These are phyloP conservation scores for Drosophila testacea DNA, from an alignment of 2,888 invertebrate species.

Conservation along the genomic window DNA sequence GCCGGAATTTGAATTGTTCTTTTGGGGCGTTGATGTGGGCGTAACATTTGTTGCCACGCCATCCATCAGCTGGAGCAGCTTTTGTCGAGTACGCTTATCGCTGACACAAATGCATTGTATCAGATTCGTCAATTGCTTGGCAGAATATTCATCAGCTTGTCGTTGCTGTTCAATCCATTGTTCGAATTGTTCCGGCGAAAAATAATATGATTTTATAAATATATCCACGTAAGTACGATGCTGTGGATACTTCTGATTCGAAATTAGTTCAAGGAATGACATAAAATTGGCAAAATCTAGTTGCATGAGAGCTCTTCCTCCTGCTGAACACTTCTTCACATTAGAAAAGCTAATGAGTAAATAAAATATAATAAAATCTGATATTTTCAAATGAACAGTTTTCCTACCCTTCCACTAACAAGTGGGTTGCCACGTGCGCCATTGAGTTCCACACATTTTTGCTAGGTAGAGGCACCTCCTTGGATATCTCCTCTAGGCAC, in stretches of 20 bases:
- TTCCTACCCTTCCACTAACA: slow-evolving; percentile 94
- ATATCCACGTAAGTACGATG: slow-evolving; percentile 96
- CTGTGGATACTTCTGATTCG: slow-evolving; percentile 93
- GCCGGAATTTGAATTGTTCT: slow-evolving; percentile 38
- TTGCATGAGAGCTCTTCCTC: slow-evolving; percentile 98
- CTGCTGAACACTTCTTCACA: slow-evolving; percentile 97
- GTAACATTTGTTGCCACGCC: slow-evolving; percentile 61
- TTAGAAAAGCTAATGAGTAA: slow-evolving; percentile 89
- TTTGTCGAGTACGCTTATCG: slow-evolving; percentile 94
- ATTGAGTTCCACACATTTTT: slow-evolving; percentile 94
- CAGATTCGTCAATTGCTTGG: slow-evolving; percentile 93
- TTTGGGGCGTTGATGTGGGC: slow-evolving; percentile 66
- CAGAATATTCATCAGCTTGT: slow-evolving; percentile 94
- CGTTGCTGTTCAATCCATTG: slow-evolving; percentile 94
- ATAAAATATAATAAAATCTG: background rate
- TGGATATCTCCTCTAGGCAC: slow-evolving; percentile 90
- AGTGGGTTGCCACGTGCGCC: slow-evolving; percentile 93
- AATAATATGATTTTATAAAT: slow-evolving; percentile 98
- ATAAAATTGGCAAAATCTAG: slow-evolving; percentile 98
- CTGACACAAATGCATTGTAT: slow-evolving; percentile 95
- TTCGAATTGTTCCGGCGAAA: slow-evolving; percentile 94
- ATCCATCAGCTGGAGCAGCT: slow-evolving; percentile 90
- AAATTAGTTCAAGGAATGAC: slow-evolving; percentile 94
- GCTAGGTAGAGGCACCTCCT: slow-evolving; percentile 89
- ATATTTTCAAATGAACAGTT: background rate